phyloP scores from a whole-genome alignment of 1,140 invertebrate species.

The Musca domestica region DNA sequence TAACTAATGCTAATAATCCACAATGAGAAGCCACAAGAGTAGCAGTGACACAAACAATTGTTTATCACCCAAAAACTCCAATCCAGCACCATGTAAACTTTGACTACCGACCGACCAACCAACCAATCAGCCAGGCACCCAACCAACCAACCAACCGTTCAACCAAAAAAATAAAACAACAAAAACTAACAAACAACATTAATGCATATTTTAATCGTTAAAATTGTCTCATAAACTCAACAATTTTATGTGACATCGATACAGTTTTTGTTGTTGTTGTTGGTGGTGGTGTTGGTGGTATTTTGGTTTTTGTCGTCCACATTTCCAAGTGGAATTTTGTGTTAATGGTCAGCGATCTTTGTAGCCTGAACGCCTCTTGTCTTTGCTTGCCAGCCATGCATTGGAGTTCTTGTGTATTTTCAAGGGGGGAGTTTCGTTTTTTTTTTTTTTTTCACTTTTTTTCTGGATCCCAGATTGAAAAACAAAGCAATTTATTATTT shows the following conservation, averaged over 20 bases:
- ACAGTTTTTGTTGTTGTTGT: neutral
- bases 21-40: too few species aligned
- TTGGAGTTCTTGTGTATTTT: too few species aligned
- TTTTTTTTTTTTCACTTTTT: neutral
- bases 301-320: neutral
- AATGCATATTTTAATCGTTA: conserved; percentile 23
- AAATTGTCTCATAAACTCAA: conserved; percentile 22
- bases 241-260: conserved; percentile 20
- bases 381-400: too few species aligned
- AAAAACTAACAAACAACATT: conserved; percentile 8
- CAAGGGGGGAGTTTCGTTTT: neutral
- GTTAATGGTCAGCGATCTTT: too few species aligned
- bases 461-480: too few species aligned
- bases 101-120: neutral
- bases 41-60: too few species aligned
- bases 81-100: neutral
- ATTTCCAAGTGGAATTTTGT: too few species aligned
- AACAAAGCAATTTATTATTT: too few species aligned
- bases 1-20: too few species aligned
- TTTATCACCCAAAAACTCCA: neutral
- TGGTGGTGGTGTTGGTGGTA: neutral
- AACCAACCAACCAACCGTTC: neutral
- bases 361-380: neutral
- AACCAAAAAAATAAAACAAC: too few species aligned
- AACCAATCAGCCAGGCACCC: too few species aligned